Base-by-base conservation (phyloP, 2,113 vertebrate genomes). In the Pachyramphus minor region DNA sequence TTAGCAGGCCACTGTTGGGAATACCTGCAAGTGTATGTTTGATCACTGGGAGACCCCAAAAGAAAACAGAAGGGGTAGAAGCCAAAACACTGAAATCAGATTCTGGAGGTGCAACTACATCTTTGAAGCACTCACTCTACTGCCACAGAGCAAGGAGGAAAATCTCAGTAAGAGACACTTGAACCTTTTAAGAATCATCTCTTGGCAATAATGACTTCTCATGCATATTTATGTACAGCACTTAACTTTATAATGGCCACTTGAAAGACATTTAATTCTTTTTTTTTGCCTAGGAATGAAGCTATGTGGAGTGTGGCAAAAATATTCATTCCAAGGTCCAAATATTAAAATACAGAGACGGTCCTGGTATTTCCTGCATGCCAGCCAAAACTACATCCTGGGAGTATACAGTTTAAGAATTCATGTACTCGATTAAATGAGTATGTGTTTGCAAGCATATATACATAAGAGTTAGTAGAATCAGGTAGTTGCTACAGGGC, bases 221-320 rank as follows among this genome's bases (percentile, higher is more conserved):
- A 91, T 97, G 96, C 97, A 97, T 98, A 97, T 98, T 98, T 97
- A 98, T 97, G 90, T 87, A 87, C 82, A 87, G 89, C 69, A 91
- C 97, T 97, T 95, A 92, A 87, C 90, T 97, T 96, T 89, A 92
- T 97, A 96, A 97, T 92, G 80, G 94, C 95, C 95, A 97, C 95
- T 97, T 96, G 94, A 97, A 97, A 97, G 87, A 81, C 49, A 76
- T 84, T 92, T 96, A 95, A 84, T 72, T 81, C 8, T 3, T 44
- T 68, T 53, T 58, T n/a, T 82, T 91, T 84, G 42, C 86, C 37
- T 28, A 68, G 68, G 82, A 97, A 93, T 56, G 92, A 92, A 96
- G 90, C 80, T 95, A 91, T 96, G 94, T 90, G 64, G 94, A 97
- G 93, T 80, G 84, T 94, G 94, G 92, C 93, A 97, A 96, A 96